Percentiles rank a stretch among this genome's conserved stretches.
Conservation (phyloP, 2,888 invertebrate species). For the Hipparchia sbordonii region DNA sequence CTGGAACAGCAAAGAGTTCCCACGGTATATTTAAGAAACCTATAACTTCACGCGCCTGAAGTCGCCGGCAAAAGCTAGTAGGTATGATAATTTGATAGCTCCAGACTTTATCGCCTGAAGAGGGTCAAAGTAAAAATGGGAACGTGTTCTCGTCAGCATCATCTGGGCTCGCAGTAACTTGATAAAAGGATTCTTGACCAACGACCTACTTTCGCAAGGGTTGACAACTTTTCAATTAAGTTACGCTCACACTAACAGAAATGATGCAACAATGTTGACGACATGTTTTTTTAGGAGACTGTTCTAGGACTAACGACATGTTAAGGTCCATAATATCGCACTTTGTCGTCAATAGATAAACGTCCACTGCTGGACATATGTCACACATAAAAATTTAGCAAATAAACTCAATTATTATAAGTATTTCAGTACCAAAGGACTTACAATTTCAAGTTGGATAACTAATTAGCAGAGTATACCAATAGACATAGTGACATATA, state of each 20-base stretch:
- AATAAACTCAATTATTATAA: too few relatives aligned
- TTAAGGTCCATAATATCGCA: not conserved
- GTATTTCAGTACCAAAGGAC: too few relatives aligned
- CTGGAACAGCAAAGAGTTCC: too few relatives aligned
- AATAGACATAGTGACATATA: too few relatives aligned
- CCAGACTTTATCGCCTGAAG: not conserved
- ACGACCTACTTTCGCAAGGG: conserved; percentile 54
- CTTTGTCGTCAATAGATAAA: too few relatives aligned
- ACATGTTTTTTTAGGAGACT: not conserved
- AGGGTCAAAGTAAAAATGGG: not conserved
- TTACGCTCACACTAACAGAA: conserved; percentile 3
- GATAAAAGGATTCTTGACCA: conserved; percentile 49
- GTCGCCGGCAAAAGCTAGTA: not conserved
- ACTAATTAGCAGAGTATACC: too few relatives aligned
- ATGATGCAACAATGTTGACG: not conserved
- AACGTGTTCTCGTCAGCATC: not conserved
- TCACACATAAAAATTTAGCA: too few relatives aligned
- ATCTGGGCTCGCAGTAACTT: conserved; percentile 21
- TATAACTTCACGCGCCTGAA: too few relatives aligned
- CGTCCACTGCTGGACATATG: not conserved
- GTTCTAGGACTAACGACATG: too few relatives aligned
- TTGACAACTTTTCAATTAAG: conserved; percentile 56
- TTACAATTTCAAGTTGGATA: too few relatives aligned
- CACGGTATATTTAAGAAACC: too few relatives aligned
- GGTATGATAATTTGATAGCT: not conserved